These are phyloP conservation scores for Phocoena phocoena DNA, from an alignment of 2,113 vertebrate genomes.

Conservation along the genomic window DNA sequence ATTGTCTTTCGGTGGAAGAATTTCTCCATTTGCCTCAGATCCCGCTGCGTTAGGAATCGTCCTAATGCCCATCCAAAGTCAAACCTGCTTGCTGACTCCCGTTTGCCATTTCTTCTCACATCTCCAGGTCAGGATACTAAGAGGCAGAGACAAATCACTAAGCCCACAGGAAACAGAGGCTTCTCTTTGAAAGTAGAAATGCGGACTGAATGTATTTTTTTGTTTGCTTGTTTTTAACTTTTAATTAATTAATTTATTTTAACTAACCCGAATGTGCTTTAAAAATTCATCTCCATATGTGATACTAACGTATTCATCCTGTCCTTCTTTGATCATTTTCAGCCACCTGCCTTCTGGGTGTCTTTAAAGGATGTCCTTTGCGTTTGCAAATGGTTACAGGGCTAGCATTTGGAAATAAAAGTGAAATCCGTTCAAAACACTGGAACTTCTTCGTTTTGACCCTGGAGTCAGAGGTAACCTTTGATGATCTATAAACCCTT, in stretches of 20 bases:
- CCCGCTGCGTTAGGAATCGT: rapidly evolving
- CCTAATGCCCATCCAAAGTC: rapidly evolving
- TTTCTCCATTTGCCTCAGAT: rapidly evolving
- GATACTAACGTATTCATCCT: not conserved
- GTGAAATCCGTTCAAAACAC: not conserved
- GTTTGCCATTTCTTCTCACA: rapidly evolving
- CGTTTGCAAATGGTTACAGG: not conserved
- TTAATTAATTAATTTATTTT: too few relatives aligned
- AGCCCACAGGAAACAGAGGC: not conserved
- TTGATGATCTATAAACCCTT: not conserved
- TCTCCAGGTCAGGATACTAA: rapidly evolving
- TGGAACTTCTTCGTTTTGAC: too few relatives aligned
- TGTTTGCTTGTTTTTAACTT: too few relatives aligned
- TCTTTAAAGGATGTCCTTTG: not conserved
- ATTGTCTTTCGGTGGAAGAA: not conserved
- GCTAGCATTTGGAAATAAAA: not conserved
- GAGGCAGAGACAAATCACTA: not conserved
- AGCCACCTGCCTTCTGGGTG: not conserved
- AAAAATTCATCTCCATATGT: not conserved
- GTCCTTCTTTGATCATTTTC: not conserved
- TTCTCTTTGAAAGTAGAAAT: not conserved
- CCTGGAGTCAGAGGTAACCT: not conserved
- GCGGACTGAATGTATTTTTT: not conserved
- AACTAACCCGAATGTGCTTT: not conserved
- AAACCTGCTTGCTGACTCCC: rapidly evolving